These are phyloP conservation scores for Oryctes rhinoceros DNA, from an alignment of 1,140 invertebrate genomes.

Conservation along the genomic window DNA sequence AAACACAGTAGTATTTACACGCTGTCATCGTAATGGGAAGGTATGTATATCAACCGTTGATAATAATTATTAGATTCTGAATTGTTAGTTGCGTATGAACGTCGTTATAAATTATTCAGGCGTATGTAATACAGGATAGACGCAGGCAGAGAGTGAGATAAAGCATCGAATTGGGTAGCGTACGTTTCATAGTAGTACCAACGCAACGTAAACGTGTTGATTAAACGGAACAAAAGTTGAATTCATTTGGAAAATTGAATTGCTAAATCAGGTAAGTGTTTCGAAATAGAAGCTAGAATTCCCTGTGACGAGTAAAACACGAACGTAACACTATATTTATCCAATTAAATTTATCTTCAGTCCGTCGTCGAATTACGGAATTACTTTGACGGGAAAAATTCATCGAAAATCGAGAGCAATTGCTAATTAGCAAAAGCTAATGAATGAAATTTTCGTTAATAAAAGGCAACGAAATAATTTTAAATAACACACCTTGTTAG, in stretches of 20 bases:
- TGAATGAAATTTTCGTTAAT: background rate
- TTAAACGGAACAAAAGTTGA: slow-evolving; percentile 24
- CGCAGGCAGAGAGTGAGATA: too few species aligned
- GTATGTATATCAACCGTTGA: too few species aligned
- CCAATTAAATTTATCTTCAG: slow-evolving; percentile 24
- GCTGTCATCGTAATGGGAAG: too few species aligned
- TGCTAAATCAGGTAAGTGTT: slow-evolving; percentile 36
- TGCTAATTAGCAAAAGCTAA: background rate
- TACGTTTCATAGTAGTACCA: background rate
- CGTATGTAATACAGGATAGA: too few species aligned
- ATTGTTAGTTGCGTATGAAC: too few species aligned
- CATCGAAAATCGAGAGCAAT: background rate
- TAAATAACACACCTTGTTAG: too few species aligned
- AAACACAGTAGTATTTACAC: too few species aligned
- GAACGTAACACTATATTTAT: background rate
- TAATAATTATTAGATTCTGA: too few species aligned
- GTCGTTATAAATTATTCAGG: too few species aligned
- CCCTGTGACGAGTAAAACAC: background rate
- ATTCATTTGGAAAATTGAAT: slow-evolving; percentile 38
- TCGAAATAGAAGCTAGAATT: slow-evolving; percentile 10
- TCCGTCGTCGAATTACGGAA: background rate
- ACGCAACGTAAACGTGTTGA: background rate
- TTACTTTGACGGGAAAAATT: background rate
- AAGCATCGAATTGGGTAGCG: background rate
- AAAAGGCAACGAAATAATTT: background rate